phyloP scores from a whole-genome alignment of 2,113 vertebrate genomes.

The Syngnathus typhle region DNA sequence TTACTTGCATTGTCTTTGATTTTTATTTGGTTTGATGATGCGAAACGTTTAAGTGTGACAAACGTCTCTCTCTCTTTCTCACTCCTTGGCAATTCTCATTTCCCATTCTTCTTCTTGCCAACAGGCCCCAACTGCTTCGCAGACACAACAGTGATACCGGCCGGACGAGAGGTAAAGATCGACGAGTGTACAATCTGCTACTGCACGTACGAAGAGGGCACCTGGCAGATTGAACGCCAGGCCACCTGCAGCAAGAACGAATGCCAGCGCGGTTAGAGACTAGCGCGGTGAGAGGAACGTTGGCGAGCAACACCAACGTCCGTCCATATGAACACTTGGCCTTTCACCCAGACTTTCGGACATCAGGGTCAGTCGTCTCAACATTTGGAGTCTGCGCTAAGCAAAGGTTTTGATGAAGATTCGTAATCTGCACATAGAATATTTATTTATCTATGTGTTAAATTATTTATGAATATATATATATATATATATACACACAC shows the following conservation, averaged over 20 bases:
- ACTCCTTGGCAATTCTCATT: not conserved
- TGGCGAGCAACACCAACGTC: constrained; percentile 30
- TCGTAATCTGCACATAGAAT: constrained; percentile 72
- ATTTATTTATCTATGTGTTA: constrained; percentile 76
- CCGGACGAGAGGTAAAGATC: constrained; percentile 91
- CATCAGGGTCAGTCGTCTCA: constrained; percentile 49
- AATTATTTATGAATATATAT: constrained; percentile 61
- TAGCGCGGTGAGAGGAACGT: constrained; percentile 18
- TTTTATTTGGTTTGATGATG: too few species aligned
- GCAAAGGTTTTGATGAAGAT: constrained; percentile 69
- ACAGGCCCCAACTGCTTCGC: constrained; percentile 96
- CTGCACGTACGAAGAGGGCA: constrained; percentile 96
- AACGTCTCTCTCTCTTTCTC: too few species aligned
- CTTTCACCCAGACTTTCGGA: constrained; percentile 53
- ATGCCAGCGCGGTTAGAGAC: constrained; percentile 84
- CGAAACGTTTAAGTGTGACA: too few species aligned
- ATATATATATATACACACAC: constrained; percentile 60
- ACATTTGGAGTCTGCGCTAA: constrained; percentile 52
- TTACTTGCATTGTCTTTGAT: too few species aligned
- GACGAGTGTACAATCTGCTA: constrained; percentile 97
- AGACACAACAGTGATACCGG: constrained; percentile 89
- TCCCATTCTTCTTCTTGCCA: constrained; percentile 31
- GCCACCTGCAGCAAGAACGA: constrained; percentile 96
- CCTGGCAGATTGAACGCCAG: constrained; percentile 92
- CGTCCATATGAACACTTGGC: constrained; percentile 39